Percentiles rank a stretch among this genome's conserved stretches.
phyloP scores from a whole-genome alignment of 2,113 vertebrate genomes.

The Chelonoidis abingdonii region DNA sequence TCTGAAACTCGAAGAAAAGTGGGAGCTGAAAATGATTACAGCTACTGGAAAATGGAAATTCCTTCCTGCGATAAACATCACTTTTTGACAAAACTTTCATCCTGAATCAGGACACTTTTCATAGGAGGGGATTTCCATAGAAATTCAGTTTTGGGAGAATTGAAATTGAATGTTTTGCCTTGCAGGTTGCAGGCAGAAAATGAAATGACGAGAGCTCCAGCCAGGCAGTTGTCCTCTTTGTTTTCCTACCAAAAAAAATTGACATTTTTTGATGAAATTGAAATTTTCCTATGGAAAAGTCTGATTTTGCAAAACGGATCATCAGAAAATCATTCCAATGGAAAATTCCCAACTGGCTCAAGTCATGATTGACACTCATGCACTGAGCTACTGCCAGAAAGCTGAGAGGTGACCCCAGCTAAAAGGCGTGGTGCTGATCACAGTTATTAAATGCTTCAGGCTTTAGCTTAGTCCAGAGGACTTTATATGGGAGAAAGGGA shows the following conservation, averaged over 20 bases:
- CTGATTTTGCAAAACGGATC: background rate
- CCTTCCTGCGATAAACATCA: background rate
- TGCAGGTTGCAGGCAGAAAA: background rate
- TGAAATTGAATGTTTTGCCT: background rate
- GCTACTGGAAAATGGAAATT: background rate
- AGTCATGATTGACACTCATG: background rate
- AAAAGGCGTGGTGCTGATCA: conserved; percentile 10
- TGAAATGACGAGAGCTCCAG: background rate
- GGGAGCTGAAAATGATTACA: background rate
- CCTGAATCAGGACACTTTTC: background rate
- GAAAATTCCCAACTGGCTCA: background rate
- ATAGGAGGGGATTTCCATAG: background rate
- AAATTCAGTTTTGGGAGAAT: background rate
- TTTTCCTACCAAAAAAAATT: background rate
- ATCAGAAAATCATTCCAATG: background rate
- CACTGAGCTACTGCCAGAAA: background rate
- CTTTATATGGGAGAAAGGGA: conserved; percentile 26
- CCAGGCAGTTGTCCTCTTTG: background rate
- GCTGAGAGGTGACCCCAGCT: background rate
- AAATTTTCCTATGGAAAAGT: background rate
- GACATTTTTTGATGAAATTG: background rate
- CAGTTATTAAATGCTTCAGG: background rate
- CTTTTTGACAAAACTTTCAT: background rate
- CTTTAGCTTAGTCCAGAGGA: conserved; percentile 18
- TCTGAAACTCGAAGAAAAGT: background rate